A percentile compares a stretch with the other conserved stretches of the same genome.
Conservation (phyloP, 2,888 invertebrate species). For the Acrocyrtus sp. region DNA sequence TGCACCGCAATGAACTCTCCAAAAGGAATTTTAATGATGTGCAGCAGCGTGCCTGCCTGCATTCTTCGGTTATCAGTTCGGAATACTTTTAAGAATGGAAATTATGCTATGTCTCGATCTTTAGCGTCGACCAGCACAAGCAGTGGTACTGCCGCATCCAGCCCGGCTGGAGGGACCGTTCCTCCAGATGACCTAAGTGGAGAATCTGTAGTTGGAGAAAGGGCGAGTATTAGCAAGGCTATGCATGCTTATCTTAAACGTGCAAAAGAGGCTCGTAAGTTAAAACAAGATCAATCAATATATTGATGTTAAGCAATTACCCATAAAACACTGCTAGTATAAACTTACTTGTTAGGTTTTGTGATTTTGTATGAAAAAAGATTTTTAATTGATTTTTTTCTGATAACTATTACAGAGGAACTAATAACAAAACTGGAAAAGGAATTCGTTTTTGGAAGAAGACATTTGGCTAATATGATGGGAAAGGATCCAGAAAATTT, state of each 20-base stretch:
- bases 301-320: too few relatives aligned
- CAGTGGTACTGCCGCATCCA: background rate
- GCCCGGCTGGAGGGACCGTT: background rate
- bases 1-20: too few relatives aligned
- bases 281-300: too few relatives aligned
- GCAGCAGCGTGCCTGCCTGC: too few relatives aligned
- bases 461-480: slow-evolving; percentile 99
- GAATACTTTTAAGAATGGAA: too few relatives aligned
- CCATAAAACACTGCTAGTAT: background rate
- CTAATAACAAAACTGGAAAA: slow-evolving; percentile 82
- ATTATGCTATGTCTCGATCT: too few relatives aligned
- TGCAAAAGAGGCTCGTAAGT: slow-evolving; percentile 77
- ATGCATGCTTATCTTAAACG: slow-evolving; percentile 90
- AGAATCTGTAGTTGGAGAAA: background rate
- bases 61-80: too few relatives aligned
- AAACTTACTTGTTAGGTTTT: background rate
- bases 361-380: background rate
- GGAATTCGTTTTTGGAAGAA: slow-evolving; percentile 90
- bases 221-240: slow-evolving; percentile 76
- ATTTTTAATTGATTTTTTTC: slow-evolving; percentile 13
- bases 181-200: background rate
- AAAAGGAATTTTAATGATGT: too few relatives aligned
- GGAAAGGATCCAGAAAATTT: slow-evolving; percentile 91
- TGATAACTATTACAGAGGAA: slow-evolving; percentile 69
- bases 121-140: too few relatives aligned